phyloP scores from a whole-genome alignment of 2,888 invertebrate species.

The Hedya salicella region DNA sequence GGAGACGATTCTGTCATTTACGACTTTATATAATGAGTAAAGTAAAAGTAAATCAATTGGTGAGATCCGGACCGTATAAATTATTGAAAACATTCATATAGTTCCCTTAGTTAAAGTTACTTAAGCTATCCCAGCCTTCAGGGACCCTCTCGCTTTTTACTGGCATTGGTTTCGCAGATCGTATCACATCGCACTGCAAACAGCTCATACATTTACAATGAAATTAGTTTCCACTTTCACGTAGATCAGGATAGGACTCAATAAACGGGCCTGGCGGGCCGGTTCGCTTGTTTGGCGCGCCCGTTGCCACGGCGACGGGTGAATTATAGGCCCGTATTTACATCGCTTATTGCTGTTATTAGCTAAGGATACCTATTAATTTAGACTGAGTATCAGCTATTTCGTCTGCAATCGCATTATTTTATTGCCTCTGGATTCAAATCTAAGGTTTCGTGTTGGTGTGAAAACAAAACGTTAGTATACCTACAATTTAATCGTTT shows the following conservation, averaged over 20 bases:
- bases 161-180: background rate
- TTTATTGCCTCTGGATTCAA: constrained; percentile 48
- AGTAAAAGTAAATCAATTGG: no score
- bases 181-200: background rate
- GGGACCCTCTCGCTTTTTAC: background rate
- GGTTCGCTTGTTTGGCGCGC: constrained; percentile 71
- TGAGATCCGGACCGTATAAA: no score
- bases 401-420: constrained; percentile 56
- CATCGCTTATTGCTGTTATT: constrained; percentile 74
- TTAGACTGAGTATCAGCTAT: constrained; percentile 57
- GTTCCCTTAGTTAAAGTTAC: background rate
- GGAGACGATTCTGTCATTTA: constrained; percentile 4
- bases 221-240: constrained; percentile 35
- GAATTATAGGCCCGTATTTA: constrained; percentile 78
- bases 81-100: no score
- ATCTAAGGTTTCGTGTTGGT: constrained; percentile 8
- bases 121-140: background rate
- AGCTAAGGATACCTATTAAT: constrained; percentile 76
- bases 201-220: constrained; percentile 30
- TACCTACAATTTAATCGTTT: no score
- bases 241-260: constrained; percentile 40
- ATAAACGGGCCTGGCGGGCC: constrained; percentile 37
- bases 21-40: no score
- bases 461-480: background rate
- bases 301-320: constrained; percentile 74